Evolutionary conservation across 2,113 vertebrate species (phyloP).

Genomic region (Apodemus speciosus): DNA sequence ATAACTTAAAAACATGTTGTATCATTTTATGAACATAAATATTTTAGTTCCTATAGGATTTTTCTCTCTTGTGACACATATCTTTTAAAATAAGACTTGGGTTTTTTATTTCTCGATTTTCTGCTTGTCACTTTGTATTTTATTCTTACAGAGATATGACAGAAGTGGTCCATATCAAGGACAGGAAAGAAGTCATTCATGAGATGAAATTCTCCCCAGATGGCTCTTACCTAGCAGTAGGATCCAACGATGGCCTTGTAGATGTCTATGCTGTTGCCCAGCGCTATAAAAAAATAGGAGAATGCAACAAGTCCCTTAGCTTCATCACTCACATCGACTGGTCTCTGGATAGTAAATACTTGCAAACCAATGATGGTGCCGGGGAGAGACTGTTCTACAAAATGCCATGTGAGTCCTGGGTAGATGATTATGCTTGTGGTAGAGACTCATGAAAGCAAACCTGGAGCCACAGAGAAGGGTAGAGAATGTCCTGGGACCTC

Average conservation of each 20-base stretch:
- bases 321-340: constrained; percentile 99
- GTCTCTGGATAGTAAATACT: constrained; percentile 96
- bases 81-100: constrained; percentile 8
- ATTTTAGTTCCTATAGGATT: neutral
- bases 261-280: constrained; percentile 95
- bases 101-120: neutral
- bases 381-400: constrained; percentile 95
- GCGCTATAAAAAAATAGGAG: constrained; percentile 97
- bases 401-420: constrained; percentile 92
- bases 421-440: neutral
- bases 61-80: neutral
- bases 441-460: neutral
- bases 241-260: constrained; percentile 96
- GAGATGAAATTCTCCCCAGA: constrained; percentile 98
- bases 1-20: constrained; percentile 10
- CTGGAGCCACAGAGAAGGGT: neutral
- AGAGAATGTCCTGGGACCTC: neutral
- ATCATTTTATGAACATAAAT: constrained; percentile 8
- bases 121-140: constrained; percentile 42
- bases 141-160: constrained; percentile 94
- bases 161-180: constrained; percentile 98
- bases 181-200: constrained; percentile 97
- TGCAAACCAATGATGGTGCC: constrained; percentile 96
- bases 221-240: constrained; percentile 94
- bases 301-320: constrained; percentile 93